phyloP scores from a whole-genome alignment of 2,888 invertebrate species.

The Hartigia nigra region DNA sequence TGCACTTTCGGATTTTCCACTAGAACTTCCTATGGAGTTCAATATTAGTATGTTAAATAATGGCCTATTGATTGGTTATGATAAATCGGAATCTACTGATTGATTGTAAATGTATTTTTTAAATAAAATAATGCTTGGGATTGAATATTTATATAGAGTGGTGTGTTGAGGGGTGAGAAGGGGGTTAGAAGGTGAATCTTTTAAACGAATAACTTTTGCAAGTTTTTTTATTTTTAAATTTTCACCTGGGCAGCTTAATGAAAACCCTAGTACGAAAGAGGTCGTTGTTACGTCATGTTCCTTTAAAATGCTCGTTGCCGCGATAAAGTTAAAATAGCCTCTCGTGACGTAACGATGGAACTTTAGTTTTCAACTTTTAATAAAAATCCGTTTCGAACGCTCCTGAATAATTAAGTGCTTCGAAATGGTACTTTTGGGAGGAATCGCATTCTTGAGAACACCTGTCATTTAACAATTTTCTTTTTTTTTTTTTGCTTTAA shows the following conservation, averaged over 20 bases:
- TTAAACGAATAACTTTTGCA: neutral
- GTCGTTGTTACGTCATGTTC: neutral
- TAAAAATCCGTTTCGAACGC: neutral
- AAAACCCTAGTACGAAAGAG: neutral
- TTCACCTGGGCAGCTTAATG: neutral
- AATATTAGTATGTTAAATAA: too few species aligned
- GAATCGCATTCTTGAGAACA: too few species aligned
- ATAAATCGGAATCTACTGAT: neutral
- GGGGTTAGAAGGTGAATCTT: too few species aligned
- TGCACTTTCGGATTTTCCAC: neutral
- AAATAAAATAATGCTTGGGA: neutral
- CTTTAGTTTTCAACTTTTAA: neutral
- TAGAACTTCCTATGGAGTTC: neutral
- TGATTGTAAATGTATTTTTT: neutral
- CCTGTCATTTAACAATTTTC: too few species aligned
- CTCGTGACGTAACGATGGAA: neutral
- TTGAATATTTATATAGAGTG: neutral
- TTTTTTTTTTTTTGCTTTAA: too few species aligned
- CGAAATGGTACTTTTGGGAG: neutral
- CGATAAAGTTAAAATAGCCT: neutral
- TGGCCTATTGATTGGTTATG: neutral
- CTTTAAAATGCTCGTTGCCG: neutral
- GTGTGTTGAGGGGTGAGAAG: too few species aligned
- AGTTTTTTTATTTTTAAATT: neutral
- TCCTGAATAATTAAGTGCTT: neutral